Percentiles rank a stretch among this genome's conserved stretches.
Evolutionary conservation across 64 coral and sea anemone genomes (phyloP).

Genomic region (Montipora sp.): DNA sequence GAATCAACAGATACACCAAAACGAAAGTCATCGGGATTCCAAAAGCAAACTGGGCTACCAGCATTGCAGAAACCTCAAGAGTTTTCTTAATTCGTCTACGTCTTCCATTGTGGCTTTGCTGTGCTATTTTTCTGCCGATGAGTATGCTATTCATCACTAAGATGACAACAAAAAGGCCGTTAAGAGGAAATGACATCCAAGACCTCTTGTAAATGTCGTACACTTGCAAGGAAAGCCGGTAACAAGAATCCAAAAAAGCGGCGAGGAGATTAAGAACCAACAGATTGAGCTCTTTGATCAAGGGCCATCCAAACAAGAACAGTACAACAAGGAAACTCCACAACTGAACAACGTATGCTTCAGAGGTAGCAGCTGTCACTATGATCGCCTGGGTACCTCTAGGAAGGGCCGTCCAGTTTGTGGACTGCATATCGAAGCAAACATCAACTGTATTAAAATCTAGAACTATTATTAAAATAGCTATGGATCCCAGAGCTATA

Average conservation of each 20-base stretch:
- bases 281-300: constrained; percentile 64
- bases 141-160: constrained; percentile 39
- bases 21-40: neutral
- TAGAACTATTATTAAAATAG: constrained; percentile 47
- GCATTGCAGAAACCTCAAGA: constrained; percentile 15
- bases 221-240: constrained; percentile 72
- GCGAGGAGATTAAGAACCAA: constrained; percentile 61
- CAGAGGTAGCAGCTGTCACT: constrained; percentile 31
- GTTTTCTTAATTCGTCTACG: neutral
- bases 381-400: constrained; percentile 39
- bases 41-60: constrained; percentile 58
- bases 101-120: neutral
- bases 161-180: constrained; percentile 39
- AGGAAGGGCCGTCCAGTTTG: constrained; percentile 65
- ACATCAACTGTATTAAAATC: constrained; percentile 77
- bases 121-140: constrained; percentile 37
- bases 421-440: constrained; percentile 43
- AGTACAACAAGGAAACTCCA: constrained; percentile 66
- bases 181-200: constrained; percentile 79
- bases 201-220: constrained; percentile 68
- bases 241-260: constrained; percentile 63
- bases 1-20: constrained; percentile 23
- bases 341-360: constrained; percentile 68
- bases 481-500: constrained; percentile 26
- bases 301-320: constrained; percentile 40